These are phyloP conservation scores for Calameuta pallipes DNA, from an alignment of 2,888 invertebrate genomes.

Conservation along the genomic window DNA sequence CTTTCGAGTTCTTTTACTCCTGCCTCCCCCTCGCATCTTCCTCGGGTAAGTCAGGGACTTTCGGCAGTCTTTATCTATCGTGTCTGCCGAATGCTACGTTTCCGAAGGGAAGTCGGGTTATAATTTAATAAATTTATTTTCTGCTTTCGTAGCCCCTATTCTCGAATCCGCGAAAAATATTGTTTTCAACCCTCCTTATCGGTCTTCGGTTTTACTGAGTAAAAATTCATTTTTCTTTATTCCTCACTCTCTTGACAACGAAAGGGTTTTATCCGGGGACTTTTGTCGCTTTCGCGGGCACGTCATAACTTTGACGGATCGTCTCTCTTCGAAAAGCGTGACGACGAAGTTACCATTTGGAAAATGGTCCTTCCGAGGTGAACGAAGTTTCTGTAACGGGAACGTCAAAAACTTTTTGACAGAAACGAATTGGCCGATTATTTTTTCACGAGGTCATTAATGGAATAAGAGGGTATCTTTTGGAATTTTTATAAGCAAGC, in stretches of 20 bases:
- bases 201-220: neutral
- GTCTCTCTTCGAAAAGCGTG: neutral
- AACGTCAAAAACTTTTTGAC: constrained; percentile 17
- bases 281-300: neutral
- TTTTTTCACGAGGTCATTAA: constrained; percentile 19
- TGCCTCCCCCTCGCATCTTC: neutral
- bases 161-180: neutral
- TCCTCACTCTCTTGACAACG: neutral
- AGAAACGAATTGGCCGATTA: constrained; percentile 19
- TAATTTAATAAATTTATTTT: too few species aligned
- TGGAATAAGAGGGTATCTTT: neutral
- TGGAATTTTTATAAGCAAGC: neutral
- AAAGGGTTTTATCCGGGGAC: neutral
- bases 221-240: neutral
- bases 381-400: neutral
- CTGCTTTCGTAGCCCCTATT: neutral
- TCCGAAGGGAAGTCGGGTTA: neutral
- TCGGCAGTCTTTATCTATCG: neutral
- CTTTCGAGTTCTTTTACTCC: neutral
- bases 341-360: neutral
- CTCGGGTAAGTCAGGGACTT: neutral
- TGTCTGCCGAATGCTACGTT: neutral
- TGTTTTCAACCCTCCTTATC: neutral
- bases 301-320: constrained; percentile 18
- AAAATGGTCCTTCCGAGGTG: neutral